These are phyloP conservation scores for Bugula neritina DNA, from an alignment of 2,888 invertebrate species.

Conservation along the genomic window DNA sequence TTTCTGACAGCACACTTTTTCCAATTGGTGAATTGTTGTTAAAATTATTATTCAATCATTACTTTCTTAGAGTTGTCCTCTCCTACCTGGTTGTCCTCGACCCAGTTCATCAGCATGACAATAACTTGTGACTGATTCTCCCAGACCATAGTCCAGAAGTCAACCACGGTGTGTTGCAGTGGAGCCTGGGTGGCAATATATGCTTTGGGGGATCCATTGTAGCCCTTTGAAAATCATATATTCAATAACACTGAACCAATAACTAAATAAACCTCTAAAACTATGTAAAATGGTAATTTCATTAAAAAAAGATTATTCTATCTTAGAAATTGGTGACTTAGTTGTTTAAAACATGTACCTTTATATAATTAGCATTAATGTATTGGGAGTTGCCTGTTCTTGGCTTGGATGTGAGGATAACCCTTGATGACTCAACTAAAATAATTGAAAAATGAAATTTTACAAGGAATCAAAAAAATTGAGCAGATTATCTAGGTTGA, in stretches of 20 bases:
- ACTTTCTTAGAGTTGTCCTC: too few relatives aligned
- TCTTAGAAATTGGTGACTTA: too few relatives aligned
- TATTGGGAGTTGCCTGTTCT: constrained; percentile 66
- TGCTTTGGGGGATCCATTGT: constrained; percentile 72
- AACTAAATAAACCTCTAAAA: background rate
- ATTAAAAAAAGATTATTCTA: too few relatives aligned
- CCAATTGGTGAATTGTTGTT: too few relatives aligned
- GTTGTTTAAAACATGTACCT: too few relatives aligned
- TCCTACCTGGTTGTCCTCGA: constrained; percentile 79
- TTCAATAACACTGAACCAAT: background rate
- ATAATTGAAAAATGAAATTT: too few relatives aligned
- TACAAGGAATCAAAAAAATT: background rate
- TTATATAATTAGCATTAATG: constrained; percentile 86
- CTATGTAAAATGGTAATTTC: too few relatives aligned
- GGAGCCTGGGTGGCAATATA: constrained; percentile 92
- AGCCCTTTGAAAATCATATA: constrained; percentile 62
- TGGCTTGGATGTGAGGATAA: constrained; percentile 70
- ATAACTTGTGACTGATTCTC: constrained; percentile 83
- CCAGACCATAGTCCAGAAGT: constrained; percentile 96
- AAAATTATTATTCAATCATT: too few relatives aligned
- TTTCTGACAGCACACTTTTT: too few relatives aligned
- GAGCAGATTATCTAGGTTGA: background rate
- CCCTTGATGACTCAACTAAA: constrained; percentile 75
- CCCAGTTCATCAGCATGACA: constrained; percentile 82
- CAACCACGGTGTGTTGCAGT: constrained; percentile 70